Percentiles rank a stretch among this genome's conserved stretches.
Evolutionary conservation across 2,797 vertebrate genomes (phyloP).

Genomic region (Pteronotus mesoamericanus): DNA sequence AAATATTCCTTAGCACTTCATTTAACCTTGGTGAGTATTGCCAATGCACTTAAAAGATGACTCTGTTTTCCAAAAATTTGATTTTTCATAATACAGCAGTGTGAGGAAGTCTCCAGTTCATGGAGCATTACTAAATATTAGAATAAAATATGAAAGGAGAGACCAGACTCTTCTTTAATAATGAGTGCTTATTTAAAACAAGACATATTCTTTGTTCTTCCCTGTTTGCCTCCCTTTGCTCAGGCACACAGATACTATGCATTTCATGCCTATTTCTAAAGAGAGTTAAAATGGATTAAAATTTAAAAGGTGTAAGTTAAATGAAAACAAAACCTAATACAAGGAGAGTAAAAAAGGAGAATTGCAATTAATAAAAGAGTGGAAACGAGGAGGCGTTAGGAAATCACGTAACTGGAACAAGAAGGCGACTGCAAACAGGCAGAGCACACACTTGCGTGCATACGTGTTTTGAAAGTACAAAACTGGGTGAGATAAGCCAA

Average conservation of each 20-base stretch:
- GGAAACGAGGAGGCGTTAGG: neutral
- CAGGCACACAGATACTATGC: neutral
- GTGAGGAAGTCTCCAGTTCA: neutral
- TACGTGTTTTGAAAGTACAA: neutral
- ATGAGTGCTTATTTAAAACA: neutral
- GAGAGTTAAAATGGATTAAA: neutral
- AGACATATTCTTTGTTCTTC: neutral
- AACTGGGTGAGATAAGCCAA: neutral
- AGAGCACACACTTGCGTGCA: neutral
- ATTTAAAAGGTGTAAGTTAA: neutral
- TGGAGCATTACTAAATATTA: neutral
- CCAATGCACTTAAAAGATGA: neutral
- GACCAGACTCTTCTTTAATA: neutral
- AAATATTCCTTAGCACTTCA: neutral
- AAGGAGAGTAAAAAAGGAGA: neutral
- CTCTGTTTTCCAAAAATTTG: neutral
- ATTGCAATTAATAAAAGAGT: neutral
- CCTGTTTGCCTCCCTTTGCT: neutral
- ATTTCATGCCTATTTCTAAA: neutral
- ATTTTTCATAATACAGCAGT: neutral
- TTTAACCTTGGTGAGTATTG: neutral
- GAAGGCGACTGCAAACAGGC: neutral
- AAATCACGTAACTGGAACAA: neutral
- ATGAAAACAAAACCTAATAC: neutral
- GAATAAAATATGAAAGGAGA: neutral